Base-by-base conservation (phyloP, 92 coral and sea anemone genomes). In the Metridium senile region DNA sequence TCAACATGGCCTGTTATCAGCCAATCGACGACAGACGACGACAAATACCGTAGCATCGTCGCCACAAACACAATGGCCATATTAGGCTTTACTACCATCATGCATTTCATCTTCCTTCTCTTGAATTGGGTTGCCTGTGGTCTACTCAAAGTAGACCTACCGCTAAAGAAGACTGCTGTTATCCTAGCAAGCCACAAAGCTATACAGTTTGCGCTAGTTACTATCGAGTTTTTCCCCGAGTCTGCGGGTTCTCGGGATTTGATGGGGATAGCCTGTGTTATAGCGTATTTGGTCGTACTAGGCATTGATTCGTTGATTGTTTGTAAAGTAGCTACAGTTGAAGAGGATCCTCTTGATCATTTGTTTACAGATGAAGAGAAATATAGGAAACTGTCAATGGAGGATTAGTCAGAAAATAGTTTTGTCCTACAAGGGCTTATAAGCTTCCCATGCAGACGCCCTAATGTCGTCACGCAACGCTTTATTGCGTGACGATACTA, bases 131-230 rank as follows among this genome's bases (percentile, higher is more conserved):
- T 87, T 34, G 86, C 86, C 59, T 82, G 89, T 20, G 86, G 93
- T 13, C 30, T 92, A 34, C 76, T 91, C 18, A 76, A 82, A 9
- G 87, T 92, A 30, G 74, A 81, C 57, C 74, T 89, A 18, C 80
- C 86, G 3, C 76, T 82, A 16, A 88, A 93, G 64, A 95, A 95
- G 79, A 87, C 97, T 9, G 77, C 89, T 7, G 99, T 95, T 26
- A 66, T 95, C 58, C 25, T 89, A 58, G 92, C 89, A 18, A 95
- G 99, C 74, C 97, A 87, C 51, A 95, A 95, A 74, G 91, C 99
- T 11, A 66, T 95, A 39, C 83, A 91, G 1, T 84, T 92, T 61
- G 94, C 97, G 11, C 64, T 92, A 56, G 85, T 86, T n/a, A 77
- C 90, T 17, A 47, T 92, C 64, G 68, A 62, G 43, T 95, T 88